Evolutionary conservation across 2,888 invertebrate species (phyloP), one percentile per base, ranked within the genome.

Genomic region (Mesoligia furuncula): DNA sequence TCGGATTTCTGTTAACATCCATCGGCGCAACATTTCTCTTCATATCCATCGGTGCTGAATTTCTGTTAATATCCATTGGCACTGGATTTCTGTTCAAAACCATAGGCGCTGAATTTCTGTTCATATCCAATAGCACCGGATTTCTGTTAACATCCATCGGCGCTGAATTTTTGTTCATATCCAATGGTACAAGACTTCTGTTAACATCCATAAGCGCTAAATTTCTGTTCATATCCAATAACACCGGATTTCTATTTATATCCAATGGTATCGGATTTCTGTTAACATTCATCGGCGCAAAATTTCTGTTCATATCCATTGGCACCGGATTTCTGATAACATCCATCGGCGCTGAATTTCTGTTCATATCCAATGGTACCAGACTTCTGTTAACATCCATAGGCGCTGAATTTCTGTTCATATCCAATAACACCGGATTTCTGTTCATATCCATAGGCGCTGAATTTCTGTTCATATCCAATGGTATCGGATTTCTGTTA

Each of bases 381-480:
- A 11, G 1, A 8, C 64, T 64, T n/a, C 6, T 36, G 1, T 36
- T n/a, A 0, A 48, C 20, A n/a, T 36, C 17, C 31, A 11, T 42
- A 6, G 36, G 27, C 6, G 0, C 48, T 4, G 15, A 1, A 17
- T 57, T 68, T 3, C 17, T 42, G 24, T 57, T 68, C 1, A n/a
- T 36, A 7, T 20, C 9, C 11, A 67, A 17, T 1, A 13, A n/a
- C 0, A 0, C 20, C 9, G 17, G 11, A 36, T 36, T 62, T 36
- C 17, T 36, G 20, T 64, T 64, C 0, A 31, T 17, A 6, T 20
- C 57, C 6, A 39, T 7, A 0, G 57, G 59, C 6, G 8, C 11
- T 39, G 1, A 20, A 45, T 15, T 61, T 75, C 64, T 69, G 27
- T 75, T 72, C 5, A 59, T 67, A 61, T 54, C 54, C 15, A 27